Conservation (phyloP, 1,140 invertebrate genomes). For the Coptotermes formosanus region DNA sequence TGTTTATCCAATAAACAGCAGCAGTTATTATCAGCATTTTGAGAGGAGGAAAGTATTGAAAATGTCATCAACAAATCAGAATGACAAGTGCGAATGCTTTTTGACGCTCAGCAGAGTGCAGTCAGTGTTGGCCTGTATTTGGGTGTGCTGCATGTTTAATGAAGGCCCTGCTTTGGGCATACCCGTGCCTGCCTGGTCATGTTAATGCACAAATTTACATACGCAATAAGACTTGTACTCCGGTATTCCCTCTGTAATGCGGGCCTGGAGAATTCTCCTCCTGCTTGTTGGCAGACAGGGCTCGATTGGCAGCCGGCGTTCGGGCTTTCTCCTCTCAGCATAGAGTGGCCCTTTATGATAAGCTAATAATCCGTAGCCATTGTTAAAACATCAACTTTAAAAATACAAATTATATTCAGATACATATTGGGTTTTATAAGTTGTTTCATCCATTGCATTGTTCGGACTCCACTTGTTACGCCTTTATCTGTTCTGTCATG, state of each 20-base stretch:
- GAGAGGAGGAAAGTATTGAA: not conserved
- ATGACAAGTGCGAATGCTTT: too few relatives aligned
- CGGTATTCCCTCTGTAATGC: not conserved
- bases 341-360: too few relatives aligned
- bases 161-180: not conserved
- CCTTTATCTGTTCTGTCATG: too few relatives aligned
- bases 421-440: too few relatives aligned
- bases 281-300: not conserved
- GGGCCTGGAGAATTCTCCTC: not conserved
- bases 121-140: not conserved
- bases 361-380: too few relatives aligned
- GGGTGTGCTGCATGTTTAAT: not conserved
- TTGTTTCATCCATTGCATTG: too few relatives aligned
- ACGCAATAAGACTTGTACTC: conserved; percentile 10
- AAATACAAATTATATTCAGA: too few relatives aligned
- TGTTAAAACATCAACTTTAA: too few relatives aligned
- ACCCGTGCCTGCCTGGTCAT: not conserved
- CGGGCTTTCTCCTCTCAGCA: too few relatives aligned
- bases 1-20: not conserved
- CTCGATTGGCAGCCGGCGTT: not conserved
- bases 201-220: conserved; percentile 13
- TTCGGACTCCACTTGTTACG: too few relatives aligned
- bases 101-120: not conserved
- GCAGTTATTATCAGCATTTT: not conserved
- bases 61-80: too few relatives aligned